Evolutionary conservation across 2,797 vertebrate genomes (phyloP).

Genomic region (Gymnoscopelus microlampas): DNA sequence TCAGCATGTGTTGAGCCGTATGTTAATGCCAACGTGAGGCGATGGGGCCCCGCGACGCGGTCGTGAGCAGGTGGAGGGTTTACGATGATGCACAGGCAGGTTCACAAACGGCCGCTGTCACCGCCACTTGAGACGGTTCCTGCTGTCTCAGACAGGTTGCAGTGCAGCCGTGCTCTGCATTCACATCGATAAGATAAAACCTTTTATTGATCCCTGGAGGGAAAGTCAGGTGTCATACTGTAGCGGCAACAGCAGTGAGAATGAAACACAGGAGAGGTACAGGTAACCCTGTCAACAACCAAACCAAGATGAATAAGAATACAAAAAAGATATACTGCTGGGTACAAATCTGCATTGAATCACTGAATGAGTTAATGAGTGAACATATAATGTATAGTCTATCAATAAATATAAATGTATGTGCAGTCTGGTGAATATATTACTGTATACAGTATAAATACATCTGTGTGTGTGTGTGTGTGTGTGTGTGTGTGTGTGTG

Average conservation of each 20-base stretch:
- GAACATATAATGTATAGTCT: neutral
- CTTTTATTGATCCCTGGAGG: no score
- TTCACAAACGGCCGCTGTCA: slow-evolving; percentile 72
- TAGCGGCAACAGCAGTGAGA: no score
- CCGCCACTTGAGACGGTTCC: slow-evolving; percentile 65
- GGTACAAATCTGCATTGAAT: no score
- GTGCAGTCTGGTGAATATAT: no score
- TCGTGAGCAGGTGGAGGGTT: slow-evolving; percentile 68
- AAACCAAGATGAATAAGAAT: no score
- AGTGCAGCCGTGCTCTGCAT: slow-evolving; percentile 71
- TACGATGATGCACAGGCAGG: slow-evolving; percentile 67
- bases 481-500: neutral
- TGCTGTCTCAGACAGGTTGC: slow-evolving; percentile 73
- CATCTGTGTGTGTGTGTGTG: neutral
- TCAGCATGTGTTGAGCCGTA: slow-evolving; percentile 62
- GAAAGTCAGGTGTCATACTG: no score
- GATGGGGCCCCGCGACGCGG: slow-evolving; percentile 40
- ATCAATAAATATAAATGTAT: no score
- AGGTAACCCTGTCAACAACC: no score
- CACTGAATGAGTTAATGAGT: no score
- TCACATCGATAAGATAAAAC: slow-evolving; percentile 55
- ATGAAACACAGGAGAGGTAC: no score
- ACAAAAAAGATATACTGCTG: no score
- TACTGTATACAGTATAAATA: no score
- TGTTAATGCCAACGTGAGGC: slow-evolving; percentile 64